Percentiles rank a stretch among this genome's conserved stretches.
Conservation (phyloP, 2,113 vertebrate species). For the Dasyprocta punctata region DNA sequence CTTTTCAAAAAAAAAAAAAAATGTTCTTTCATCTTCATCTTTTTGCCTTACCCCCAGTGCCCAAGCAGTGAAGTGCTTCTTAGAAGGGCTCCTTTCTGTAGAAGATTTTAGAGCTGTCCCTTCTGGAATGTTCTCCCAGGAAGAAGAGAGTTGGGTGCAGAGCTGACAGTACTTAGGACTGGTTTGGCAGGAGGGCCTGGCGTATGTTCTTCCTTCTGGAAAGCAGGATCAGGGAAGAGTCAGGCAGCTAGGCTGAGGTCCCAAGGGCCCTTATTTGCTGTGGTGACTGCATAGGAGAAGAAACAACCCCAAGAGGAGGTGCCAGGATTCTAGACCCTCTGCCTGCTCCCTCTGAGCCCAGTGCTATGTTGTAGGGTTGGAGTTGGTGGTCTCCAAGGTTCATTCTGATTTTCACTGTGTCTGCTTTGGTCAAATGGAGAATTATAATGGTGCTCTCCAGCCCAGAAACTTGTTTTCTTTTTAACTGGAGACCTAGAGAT, state of each 20-base stretch:
- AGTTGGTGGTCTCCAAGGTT: neutral
- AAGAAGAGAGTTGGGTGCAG: neutral
- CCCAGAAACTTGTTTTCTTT: neutral
- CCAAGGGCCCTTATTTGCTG: neutral
- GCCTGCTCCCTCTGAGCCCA: neutral
- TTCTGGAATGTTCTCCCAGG: neutral
- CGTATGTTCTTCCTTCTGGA: neutral
- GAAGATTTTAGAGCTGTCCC: neutral
- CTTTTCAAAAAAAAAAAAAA: neutral
- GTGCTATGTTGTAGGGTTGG: rapidly evolving
- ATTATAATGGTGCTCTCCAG: rapidly evolving
- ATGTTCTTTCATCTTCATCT: neutral
- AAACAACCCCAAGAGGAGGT: neutral
- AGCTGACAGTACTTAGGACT: neutral
- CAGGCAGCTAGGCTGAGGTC: neutral
- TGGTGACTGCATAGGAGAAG: neutral
- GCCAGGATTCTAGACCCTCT: neutral
- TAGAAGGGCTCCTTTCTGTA: neutral
- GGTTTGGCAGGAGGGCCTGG: neutral
- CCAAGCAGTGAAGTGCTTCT: neutral
- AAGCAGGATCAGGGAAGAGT: neutral
- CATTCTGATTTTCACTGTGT: neutral
- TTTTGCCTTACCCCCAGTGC: neutral
- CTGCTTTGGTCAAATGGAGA: neutral
- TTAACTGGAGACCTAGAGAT: neutral